Evolutionary conservation across 2,797 vertebrate genomes (phyloP), one percentile per base, ranked within the genome.

Genomic region (Anas bahamensis): DNA sequence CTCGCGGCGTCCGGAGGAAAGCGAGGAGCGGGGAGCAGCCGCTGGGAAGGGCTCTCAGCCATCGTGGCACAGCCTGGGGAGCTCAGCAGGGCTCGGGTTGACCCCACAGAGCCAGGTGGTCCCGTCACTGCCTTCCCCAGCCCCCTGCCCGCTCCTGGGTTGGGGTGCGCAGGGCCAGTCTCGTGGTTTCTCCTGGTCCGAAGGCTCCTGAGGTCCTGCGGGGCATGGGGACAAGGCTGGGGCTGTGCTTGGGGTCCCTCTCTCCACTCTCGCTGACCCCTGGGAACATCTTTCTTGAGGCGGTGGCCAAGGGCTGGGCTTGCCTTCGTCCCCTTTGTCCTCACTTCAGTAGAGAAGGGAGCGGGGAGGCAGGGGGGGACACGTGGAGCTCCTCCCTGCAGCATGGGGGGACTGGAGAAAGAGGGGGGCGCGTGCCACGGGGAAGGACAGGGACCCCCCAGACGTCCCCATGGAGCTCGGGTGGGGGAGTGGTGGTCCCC

Each of bases 231-330:
- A 69, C 55, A 65, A 65, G 63, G 59, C 11, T 64, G 10, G 26
- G 75, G 73, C 73, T 69, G 53, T 50, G 70, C 77, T 86, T 1
- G 1, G 63, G 10, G 0, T 69, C 81, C 75, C 35, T 63, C 52
- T 76, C 42, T 56, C 33, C 0, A 3, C 73, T 56, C 53, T 68
- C 0, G 0, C 37, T 3, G 8, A 41, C 12, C 59, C 60, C 35
- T 22, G 55, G 55, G 71, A 33, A 83, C 37, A 35, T 53, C 74
- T 41, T 64, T 23, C 5, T 42, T 0, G 17, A 77, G 81, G 53
- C 2, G 4, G 39, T 28, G 71, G 37, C 50, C 65, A 42, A 59
- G 56, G n/a, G 70, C 35, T 39, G 65, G 65, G 83, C 39, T 92
- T 78, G 57, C 44, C 57, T 64, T 15, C 13, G 6, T 8, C 17